Percentiles rank a stretch among this genome's conserved stretches.
These are phyloP conservation scores for Steatornis caripensis DNA, from an alignment of 2,113 vertebrate species.

Conservation along the genomic window DNA sequence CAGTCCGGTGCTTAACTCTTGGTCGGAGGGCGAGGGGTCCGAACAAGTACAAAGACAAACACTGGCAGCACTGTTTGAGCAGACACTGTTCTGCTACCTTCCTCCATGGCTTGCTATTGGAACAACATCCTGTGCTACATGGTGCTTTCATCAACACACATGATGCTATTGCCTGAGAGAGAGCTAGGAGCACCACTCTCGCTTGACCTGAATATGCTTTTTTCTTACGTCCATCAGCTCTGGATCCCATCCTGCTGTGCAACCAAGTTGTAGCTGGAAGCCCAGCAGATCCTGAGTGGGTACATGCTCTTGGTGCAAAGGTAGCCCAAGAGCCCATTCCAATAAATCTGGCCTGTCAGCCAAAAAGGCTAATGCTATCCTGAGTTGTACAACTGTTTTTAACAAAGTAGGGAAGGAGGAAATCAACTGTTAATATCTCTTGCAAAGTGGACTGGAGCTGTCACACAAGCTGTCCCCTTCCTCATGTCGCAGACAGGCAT, in stretches of 20 bases:
- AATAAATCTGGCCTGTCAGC: neutral
- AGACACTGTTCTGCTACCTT: neutral
- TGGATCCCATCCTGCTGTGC: neutral
- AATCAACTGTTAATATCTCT: neutral
- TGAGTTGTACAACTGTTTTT: neutral
- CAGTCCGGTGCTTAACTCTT: neutral
- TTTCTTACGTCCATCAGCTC: neutral
- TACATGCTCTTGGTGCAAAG: neutral
- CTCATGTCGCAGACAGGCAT: fast-evolving
- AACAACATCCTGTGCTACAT: fast-evolving
- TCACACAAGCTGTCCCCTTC: neutral
- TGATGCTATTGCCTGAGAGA: neutral
- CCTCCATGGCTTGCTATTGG: neutral
- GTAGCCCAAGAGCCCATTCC: neutral
- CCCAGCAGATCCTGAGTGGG: neutral
- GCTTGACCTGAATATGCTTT: neutral
- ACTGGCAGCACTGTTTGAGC: neutral
- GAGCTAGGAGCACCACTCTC: neutral
- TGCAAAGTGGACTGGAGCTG: neutral
- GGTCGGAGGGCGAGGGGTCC: fast-evolving
- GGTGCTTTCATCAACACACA: neutral
- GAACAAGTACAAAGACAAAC: fast-evolving
- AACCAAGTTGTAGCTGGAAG: neutral
- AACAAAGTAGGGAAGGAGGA: neutral
- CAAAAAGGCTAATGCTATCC: neutral